Evolutionary conservation across 2,113 vertebrate species (phyloP), one percentile per base, ranked within the genome.

Genomic region (Phoxinus phoxinus): DNA sequence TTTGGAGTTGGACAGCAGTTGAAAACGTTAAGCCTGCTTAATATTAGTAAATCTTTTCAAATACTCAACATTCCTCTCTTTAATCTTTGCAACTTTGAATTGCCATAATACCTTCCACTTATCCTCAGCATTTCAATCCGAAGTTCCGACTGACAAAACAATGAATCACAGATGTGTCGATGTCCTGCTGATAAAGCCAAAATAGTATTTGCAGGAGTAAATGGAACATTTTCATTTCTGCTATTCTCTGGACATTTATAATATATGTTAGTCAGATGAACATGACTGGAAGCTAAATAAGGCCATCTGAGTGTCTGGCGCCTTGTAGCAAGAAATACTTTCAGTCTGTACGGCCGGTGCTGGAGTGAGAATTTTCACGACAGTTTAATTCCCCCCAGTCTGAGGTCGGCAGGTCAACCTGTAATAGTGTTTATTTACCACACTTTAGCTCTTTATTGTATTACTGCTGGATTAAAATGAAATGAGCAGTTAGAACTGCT

Each of bases 381-480:
- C 23, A 11, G 9, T n/a, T 81, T 44, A 82, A 82, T 82, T 48
- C 73, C 53, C 81, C 73, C 59, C 51, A 77, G 67, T 84, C 75
- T 84, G 75, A 53, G 48, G 46, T 67, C 11, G 30, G 32, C 53
- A 12, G 69, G 74, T 78, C 30, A 84, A 32, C 76, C 79, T 41
- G 53, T 85, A 75, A 81, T 30, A 76, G 48, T 30, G 35, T 75
- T 87, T 84, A 46, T 84, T 81, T 87, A 75, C 32, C 44, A 67
- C 46, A 75, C 25, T 82, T 87, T 37, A 61, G 74, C 77, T 85
- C 67, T 41, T 88, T 61, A 85, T 85, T 84, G 56, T 65, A 81
- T 85, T 85, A 76, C n/a, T 21, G 32, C 74, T 32, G 35, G 78
- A 87, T 85, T 85, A 48, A 87, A 37, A 69, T 25, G 27, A 85